A percentile compares a stretch with the other conserved stretches of the same genome.
Evolutionary conservation across 2,888 invertebrate genomes (phyloP).

Genomic region (Poecilobothrus nobilitatus): DNA sequence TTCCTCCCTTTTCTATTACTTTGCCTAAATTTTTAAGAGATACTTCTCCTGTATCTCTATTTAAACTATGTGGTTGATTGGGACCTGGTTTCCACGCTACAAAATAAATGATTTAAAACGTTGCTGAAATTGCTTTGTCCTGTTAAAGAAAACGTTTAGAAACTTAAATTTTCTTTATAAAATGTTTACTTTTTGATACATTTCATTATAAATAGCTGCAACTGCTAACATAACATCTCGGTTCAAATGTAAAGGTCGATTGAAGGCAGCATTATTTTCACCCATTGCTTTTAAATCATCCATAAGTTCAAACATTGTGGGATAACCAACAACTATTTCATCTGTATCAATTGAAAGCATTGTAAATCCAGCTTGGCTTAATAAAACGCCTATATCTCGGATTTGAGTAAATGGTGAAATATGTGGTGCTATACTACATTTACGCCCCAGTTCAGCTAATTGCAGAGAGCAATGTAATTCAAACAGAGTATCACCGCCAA

Average conservation of each 20-base stretch:
- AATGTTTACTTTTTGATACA: conserved; percentile 62
- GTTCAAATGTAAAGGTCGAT: conserved; percentile 63
- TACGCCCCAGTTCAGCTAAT: conserved; percentile 83
- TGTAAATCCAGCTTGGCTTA: conserved; percentile 78
- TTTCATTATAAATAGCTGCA: conserved; percentile 79
- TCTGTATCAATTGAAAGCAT: conserved; percentile 93
- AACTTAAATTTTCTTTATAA: conserved; percentile 8
- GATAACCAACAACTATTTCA: conserved; percentile 81
- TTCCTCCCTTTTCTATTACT: conserved; percentile 31
- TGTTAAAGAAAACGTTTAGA: conserved; percentile 26
- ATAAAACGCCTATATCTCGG: conserved; percentile 77
- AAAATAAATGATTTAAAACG: conserved; percentile 91
- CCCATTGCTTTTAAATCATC: conserved; percentile 88
- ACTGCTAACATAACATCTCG: conserved; percentile 81
- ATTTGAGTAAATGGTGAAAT: conserved; percentile 84
- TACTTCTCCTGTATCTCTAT: conserved; percentile 70
- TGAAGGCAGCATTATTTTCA: conserved; percentile 81
- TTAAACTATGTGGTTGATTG: conserved; percentile 70
- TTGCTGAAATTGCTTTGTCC: conserved; percentile 71
- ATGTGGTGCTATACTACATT: conserved; percentile 82
- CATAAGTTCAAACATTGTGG: conserved; percentile 89
- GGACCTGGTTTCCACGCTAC: conserved; percentile 97
- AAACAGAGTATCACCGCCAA: conserved; percentile 91
- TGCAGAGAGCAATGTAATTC: conserved; percentile 87
- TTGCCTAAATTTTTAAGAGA: conserved; percentile 70